These are phyloP conservation scores for Phymanthus crucifer DNA, from an alignment of 92 coral and sea anemone species.

Conservation along the genomic window DNA sequence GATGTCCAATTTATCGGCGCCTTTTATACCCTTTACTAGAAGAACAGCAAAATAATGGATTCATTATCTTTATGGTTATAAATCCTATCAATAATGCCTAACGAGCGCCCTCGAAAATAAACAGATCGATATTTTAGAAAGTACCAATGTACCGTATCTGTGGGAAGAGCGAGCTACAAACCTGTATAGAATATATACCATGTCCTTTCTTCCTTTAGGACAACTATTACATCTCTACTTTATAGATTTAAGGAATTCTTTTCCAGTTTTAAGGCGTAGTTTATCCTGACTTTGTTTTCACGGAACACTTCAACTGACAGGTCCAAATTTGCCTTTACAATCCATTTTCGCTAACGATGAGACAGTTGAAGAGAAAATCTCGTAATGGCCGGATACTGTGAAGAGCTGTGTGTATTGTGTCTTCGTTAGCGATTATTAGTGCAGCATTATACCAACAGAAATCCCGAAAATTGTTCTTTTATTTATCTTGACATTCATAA, in stretches of 20 bases:
- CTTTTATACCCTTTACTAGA: neutral
- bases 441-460: neutral
- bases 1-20: neutral
- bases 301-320: neutral
- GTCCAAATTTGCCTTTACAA: neutral
- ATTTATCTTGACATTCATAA: neutral
- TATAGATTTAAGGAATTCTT: too few relatives aligned
- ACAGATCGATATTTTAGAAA: neutral
- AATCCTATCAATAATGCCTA: neutral
- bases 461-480: neutral
- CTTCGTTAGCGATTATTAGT: neutral
- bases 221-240: too few relatives aligned
- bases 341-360: neutral
- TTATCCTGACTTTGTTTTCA: neutral
- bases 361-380: neutral
- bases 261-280: neutral
- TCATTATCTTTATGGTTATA: neutral
- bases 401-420: neutral
- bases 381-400: neutral
- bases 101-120: neutral
- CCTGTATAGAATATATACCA: too few relatives aligned
- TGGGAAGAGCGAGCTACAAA: neutral
- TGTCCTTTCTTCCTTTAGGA: too few relatives aligned
- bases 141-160: neutral
- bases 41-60: neutral